Conservation (phyloP, 2,113 vertebrate species). For the Cheirogaleus medius region DNA sequence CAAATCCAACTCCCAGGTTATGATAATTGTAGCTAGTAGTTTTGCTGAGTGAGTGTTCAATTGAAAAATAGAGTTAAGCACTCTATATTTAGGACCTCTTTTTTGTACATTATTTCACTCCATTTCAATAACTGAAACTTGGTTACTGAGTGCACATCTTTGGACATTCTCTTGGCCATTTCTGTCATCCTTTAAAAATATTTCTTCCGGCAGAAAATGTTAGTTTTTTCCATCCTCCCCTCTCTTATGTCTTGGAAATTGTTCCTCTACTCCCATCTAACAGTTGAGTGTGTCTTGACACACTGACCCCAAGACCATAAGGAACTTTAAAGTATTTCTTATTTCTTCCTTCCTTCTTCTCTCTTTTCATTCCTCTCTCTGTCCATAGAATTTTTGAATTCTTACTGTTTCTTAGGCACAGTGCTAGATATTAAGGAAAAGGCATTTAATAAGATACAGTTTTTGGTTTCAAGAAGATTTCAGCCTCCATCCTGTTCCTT, state of each 20-base stretch:
- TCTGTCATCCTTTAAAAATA: neutral
- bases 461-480: neutral
- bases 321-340: neutral
- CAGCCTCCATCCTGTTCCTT: neutral
- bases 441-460: neutral
- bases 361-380: neutral
- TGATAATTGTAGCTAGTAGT: neutral
- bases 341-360: neutral
- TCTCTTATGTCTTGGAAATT: neutral
- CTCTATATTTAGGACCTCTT: neutral
- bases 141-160: neutral
- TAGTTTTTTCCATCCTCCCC: neutral
- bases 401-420: neutral
- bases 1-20: neutral
- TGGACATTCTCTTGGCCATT: neutral
- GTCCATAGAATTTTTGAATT: neutral
- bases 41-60: neutral
- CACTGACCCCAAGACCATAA: neutral
- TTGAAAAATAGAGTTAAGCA: neutral
- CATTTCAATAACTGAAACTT: neutral
- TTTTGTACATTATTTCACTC: neutral
- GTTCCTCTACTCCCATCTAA: neutral
- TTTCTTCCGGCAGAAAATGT: neutral
- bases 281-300: neutral
- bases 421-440: neutral